Percentiles rank a stretch among this genome's conserved stretches.
Evolutionary conservation across 2,888 invertebrate genomes (phyloP).

Genomic region (Diarsia rubi): DNA sequence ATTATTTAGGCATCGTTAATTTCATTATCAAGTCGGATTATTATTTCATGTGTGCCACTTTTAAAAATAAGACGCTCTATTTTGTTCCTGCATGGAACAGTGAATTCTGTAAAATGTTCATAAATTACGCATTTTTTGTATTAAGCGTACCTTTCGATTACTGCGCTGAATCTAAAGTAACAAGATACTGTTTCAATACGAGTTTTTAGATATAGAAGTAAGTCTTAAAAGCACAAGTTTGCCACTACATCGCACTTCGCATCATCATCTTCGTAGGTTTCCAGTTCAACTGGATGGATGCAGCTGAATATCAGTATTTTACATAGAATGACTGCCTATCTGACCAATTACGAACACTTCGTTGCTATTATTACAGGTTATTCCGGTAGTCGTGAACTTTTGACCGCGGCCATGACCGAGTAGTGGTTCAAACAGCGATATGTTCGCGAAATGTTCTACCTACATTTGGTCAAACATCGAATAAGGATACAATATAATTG

Average conservation of each 20-base stretch:
- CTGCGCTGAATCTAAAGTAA: not conserved
- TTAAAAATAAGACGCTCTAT: not conserved
- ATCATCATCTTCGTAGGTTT: no score
- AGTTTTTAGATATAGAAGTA: not conserved
- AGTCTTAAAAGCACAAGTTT: not conserved
- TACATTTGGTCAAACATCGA: not conserved
- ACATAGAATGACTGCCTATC: no score
- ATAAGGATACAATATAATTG: not conserved
- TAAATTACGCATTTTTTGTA: not conserved
- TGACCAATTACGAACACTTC: not conserved
- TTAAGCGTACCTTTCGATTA: not conserved
- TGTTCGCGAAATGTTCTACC: not conserved
- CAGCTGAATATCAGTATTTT: no score
- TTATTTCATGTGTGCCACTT: slow-evolving; percentile 2
- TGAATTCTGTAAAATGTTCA: not conserved
- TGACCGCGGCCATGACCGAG: slow-evolving; percentile 6
- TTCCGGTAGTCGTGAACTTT: slow-evolving; percentile 12
- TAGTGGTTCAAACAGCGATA: not conserved
- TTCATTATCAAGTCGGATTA: not conserved
- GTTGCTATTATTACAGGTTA: not conserved
- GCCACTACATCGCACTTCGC: not conserved
- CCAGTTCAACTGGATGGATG: no score
- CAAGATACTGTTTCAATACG: not conserved
- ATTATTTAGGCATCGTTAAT: not conserved
- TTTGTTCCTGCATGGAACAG: not conserved